Percentiles rank a stretch among this genome's conserved stretches.
Evolutionary conservation across 2,797 vertebrate genomes (phyloP).

Genomic region (Poecilia velifera): DNA sequence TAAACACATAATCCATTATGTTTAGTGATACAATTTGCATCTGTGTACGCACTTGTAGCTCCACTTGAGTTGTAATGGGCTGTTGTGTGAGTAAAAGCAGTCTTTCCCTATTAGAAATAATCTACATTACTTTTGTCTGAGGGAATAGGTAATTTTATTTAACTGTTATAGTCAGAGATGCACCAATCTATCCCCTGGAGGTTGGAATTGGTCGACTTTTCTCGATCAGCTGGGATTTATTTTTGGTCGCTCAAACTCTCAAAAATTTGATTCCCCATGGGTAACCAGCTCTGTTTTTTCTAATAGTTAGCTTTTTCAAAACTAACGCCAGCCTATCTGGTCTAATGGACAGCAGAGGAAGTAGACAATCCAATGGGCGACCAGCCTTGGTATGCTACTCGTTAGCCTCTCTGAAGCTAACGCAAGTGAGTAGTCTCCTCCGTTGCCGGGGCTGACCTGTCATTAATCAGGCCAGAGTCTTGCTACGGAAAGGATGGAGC

Average conservation of each 20-base stretch:
- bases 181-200: not conserved
- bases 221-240: not conserved
- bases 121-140: not conserved
- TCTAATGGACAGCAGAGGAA: not conserved
- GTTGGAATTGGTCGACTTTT: not conserved
- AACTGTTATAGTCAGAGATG: not conserved
- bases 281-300: not conserved
- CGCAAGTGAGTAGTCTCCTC: not conserved
- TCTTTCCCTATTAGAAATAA: not conserved
- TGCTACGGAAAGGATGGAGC: too few species aligned
- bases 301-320: not conserved
- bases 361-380: not conserved
- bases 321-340: not conserved
- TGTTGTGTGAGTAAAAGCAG: slow-evolving; percentile 19
- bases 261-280: not conserved
- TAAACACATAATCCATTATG: slow-evolving; percentile 69
- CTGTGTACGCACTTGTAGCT: slow-evolving; percentile 52
- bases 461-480: too few species aligned
- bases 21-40: slow-evolving; percentile 70
- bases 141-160: not conserved
- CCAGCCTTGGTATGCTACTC: not conserved
- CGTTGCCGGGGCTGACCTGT: not conserved
- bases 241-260: not conserved
- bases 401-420: not conserved
- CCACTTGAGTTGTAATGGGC: slow-evolving; percentile 17